phyloP scores from a whole-genome alignment of 2,113 vertebrate species.

The Phaethon lepturus region DNA sequence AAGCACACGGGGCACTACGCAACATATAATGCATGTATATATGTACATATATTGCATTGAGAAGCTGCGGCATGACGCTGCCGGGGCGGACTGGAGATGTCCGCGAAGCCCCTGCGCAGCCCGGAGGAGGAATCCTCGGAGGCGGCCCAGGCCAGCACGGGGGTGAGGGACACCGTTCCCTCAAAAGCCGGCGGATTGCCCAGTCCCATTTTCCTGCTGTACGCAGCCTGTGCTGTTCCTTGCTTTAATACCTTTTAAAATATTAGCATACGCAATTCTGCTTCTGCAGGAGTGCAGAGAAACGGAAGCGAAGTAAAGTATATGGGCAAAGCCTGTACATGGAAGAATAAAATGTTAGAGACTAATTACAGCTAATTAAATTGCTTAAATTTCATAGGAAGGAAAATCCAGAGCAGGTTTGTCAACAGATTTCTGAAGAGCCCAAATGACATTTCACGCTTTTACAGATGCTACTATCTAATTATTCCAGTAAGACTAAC shows the following conservation, averaged over 20 bases:
- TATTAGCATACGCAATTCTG: rapidly evolving
- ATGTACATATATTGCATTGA: too few species aligned
- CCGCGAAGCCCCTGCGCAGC: too few species aligned
- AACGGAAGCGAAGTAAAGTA: background rate
- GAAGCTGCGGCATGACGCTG: background rate
- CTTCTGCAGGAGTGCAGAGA: background rate
- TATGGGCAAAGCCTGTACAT: background rate
- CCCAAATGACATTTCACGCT: slow-evolving; percentile 33
- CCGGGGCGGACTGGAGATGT: background rate
- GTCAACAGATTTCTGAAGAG: slow-evolving; percentile 36
- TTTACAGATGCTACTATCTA: slow-evolving; percentile 21
- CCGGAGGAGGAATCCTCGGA: background rate
- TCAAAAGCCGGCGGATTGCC: background rate
- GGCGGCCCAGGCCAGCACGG: background rate
- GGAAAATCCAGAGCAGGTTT: background rate
- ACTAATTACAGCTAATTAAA: background rate
- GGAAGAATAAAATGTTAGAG: background rate
- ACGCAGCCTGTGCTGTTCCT: background rate
- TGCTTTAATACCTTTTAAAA: background rate
- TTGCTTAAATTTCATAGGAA: background rate
- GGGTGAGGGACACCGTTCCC: background rate
- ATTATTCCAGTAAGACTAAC: background rate
- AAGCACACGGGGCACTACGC: background rate
- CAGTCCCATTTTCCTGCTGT: background rate
- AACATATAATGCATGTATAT: too few species aligned